Evolutionary conservation across 1,140 invertebrate species (phyloP).

Genomic region (Philopotamus ludificatus): DNA sequence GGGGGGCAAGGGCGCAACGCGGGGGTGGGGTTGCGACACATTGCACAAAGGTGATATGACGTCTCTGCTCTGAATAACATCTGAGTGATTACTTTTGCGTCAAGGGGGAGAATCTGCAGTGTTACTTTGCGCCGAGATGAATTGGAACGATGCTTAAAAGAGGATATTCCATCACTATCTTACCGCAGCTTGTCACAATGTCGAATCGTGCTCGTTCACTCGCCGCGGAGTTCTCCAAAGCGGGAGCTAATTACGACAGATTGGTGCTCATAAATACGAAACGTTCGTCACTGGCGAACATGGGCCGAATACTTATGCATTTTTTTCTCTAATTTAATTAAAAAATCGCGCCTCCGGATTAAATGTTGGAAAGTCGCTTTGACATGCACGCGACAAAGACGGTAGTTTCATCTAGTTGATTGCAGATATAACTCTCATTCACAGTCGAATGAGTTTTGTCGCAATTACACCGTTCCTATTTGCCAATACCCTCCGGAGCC

Average conservation of each 20-base stretch:
- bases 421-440: slow-evolving; percentile 25
- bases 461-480: slow-evolving; percentile 22
- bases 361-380: background rate
- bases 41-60: slow-evolving; percentile 20
- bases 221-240: too few relatives aligned
- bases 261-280: too few relatives aligned
- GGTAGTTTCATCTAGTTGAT: slow-evolving; percentile 22
- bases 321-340: too few relatives aligned
- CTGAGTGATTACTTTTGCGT: slow-evolving; percentile 27
- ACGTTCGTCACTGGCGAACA: too few relatives aligned
- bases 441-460: slow-evolving; percentile 28
- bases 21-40: slow-evolving; percentile 11
- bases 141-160: background rate
- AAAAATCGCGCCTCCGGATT: background rate
- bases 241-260: too few relatives aligned
- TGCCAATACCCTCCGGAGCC: slow-evolving; percentile 12
- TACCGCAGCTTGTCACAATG: too few relatives aligned
- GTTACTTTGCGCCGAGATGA: background rate
- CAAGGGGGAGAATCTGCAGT: background rate
- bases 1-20: background rate
- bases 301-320: too few relatives aligned
- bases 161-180: background rate
- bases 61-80: slow-evolving; percentile 24
- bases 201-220: too few relatives aligned
- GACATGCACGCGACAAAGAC: slow-evolving; percentile 9